phyloP scores from a whole-genome alignment of 2,888 invertebrate genomes.

The Coecobrya sp. region DNA sequence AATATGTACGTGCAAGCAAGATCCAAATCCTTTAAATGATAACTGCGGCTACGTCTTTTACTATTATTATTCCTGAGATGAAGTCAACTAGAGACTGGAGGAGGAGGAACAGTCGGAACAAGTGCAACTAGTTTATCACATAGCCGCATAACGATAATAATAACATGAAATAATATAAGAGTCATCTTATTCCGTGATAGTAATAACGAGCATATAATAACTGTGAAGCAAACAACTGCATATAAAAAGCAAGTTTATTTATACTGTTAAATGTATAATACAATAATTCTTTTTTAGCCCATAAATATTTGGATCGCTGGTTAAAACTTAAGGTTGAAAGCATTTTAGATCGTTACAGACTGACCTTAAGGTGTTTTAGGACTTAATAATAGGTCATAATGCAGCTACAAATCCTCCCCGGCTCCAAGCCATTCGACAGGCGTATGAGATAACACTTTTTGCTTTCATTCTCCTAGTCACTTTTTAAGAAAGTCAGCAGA shows the following conservation, averaged over 20 bases:
- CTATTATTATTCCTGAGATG: constrained; percentile 22
- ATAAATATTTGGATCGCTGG: constrained; percentile 77
- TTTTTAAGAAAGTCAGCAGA: constrained; percentile 6
- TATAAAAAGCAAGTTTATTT: constrained; percentile 30
- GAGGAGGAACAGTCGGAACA: constrained; percentile 53
- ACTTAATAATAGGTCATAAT: constrained; percentile 81
- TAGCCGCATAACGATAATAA: constrained; percentile 66
- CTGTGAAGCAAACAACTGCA: constrained; percentile 62
- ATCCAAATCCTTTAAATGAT: constrained; percentile 35
- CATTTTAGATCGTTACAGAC: constrained; percentile 77
- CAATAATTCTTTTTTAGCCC: constrained; percentile 52
- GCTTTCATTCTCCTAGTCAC: neutral
- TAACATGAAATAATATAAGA: no score
- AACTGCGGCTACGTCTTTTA: constrained; percentile 5
- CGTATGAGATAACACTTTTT: constrained; percentile 78
- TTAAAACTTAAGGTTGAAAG: constrained; percentile 67
- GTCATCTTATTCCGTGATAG: no score
- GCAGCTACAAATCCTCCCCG: constrained; percentile 80
- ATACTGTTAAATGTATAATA: constrained; percentile 29
- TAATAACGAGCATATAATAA: constrained; percentile 52
- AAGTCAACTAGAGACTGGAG: constrained; percentile 38
- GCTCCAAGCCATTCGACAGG: constrained; percentile 80
- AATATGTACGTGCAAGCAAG: constrained; percentile 35
- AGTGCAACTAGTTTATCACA: constrained; percentile 63
- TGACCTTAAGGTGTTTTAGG: constrained; percentile 81